phyloP scores from a whole-genome alignment of 2,113 vertebrate species.

The Scalopus aquaticus region DNA sequence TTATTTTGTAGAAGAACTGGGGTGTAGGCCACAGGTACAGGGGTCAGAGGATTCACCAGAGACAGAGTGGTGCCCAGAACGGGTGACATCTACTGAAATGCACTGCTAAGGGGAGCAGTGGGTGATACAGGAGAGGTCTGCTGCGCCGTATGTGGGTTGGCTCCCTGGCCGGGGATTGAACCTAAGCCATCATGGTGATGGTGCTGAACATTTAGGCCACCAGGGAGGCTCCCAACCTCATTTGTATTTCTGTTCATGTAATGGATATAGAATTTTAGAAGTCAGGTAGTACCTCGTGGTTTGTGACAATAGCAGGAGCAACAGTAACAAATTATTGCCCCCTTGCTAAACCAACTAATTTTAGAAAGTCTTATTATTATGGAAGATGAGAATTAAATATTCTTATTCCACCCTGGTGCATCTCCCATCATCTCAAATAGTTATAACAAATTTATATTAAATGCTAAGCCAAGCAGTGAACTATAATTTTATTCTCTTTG shows the following conservation, averaged over 20 bases:
- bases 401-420: neutral
- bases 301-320: neutral
- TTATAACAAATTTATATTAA: neutral
- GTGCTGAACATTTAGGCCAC: no score
- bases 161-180: no score
- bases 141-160: no score
- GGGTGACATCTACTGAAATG: no score
- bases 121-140: no score
- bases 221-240: no score
- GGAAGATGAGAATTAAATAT: neutral
- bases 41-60: no score
- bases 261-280: neutral
- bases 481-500: conserved; percentile 19
- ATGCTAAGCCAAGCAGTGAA: neutral
- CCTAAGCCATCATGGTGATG: no score
- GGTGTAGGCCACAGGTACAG: no score
- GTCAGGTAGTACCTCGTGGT: neutral
- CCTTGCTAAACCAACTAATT: neutral
- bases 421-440: neutral
- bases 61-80: no score
- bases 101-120: no score
- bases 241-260: neutral
- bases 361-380: neutral
- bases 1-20: no score
- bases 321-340: neutral